These are phyloP conservation scores for Dermolepida albohirtum DNA, from an alignment of 2,888 invertebrate genomes.

Conservation along the genomic window DNA sequence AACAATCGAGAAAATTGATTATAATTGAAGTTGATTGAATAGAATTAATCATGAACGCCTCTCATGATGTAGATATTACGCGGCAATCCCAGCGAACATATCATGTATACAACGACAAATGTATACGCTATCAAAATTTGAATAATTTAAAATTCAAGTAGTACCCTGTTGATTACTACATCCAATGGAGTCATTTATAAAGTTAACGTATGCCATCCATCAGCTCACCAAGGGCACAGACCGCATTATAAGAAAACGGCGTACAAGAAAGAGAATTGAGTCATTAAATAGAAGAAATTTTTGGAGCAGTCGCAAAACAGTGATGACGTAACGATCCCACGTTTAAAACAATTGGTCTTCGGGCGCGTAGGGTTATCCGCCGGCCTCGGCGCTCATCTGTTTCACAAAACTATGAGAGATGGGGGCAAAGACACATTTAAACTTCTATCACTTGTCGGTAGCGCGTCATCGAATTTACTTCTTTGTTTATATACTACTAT, in stretches of 20 bases:
- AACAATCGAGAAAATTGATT: conserved; percentile 19
- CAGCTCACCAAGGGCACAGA: conserved; percentile 29
- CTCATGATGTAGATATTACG: conserved; percentile 1
- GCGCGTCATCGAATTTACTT: conserved; percentile 36
- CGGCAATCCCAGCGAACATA: conserved; percentile 12
- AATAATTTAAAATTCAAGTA: conserved; percentile 42
- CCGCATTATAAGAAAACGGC: neutral
- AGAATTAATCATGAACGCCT: conserved; percentile 15
- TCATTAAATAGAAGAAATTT: conserved; percentile 30
- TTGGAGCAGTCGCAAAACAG: conserved; percentile 20
- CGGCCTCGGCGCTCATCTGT: conserved; percentile 20
- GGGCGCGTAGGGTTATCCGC: conserved; percentile 7
- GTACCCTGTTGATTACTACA: conserved; percentile 28
- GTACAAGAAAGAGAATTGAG: conserved; percentile 25
- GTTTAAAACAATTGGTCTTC: conserved; percentile 25
- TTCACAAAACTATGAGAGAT: conserved; percentile 1
- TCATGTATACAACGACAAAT: conserved; percentile 25
- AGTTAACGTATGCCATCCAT: conserved; percentile 35
- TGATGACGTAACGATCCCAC: conserved; percentile 26
- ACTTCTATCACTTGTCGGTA: conserved; percentile 40
- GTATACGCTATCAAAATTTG: conserved; percentile 29
- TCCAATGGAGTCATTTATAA: conserved; percentile 38
- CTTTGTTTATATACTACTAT: conserved; percentile 25
- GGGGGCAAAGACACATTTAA: conserved; percentile 21
- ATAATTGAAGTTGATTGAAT: conserved; percentile 29